Percentiles rank a stretch among this genome's conserved stretches.
phyloP scores from a whole-genome alignment of 1,140 invertebrate species.

The Drosophila pallidifrons region DNA sequence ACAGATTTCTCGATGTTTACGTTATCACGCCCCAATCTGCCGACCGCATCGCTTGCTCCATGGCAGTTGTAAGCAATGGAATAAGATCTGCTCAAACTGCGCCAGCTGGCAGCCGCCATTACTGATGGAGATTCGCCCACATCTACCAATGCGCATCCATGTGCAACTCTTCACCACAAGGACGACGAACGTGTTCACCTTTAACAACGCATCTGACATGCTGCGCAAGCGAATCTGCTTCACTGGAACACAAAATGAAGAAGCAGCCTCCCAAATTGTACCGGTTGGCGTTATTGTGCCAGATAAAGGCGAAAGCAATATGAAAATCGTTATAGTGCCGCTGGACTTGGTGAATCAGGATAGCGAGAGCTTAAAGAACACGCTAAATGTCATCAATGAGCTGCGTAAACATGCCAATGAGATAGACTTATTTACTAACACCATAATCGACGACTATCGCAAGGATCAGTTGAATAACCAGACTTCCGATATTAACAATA shows the following conservation, averaged over 20 bases:
- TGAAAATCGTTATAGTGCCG: constrained; percentile 78
- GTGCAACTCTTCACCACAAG: constrained; percentile 51
- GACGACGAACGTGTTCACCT: constrained; percentile 34
- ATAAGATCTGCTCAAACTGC: constrained; percentile 29
- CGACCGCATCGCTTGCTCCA: constrained; percentile 41
- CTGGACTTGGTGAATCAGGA: constrained; percentile 60
- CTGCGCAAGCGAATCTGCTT: constrained; percentile 62
- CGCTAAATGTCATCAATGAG: constrained; percentile 56
- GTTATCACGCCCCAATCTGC: constrained; percentile 57
- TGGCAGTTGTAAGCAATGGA: constrained; percentile 42
- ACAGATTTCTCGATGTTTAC: constrained; percentile 63
- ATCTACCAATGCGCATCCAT: constrained; percentile 14
- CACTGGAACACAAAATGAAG: constrained; percentile 20
- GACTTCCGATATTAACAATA: too few species aligned
- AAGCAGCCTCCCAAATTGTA: constrained; percentile 20
- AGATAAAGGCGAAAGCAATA: constrained; percentile 39
- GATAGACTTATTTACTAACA: constrained; percentile 60
- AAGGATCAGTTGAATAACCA: constrained; percentile 6
- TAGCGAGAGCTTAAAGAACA: constrained; percentile 48
- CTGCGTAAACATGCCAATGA: constrained; percentile 59
- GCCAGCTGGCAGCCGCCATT: constrained; percentile 13
- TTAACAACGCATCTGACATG: constrained; percentile 45
- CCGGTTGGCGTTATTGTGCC: constrained; percentile 66
- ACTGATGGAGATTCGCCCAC: constrained; percentile 1
- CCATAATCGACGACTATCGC: constrained; percentile 60